Base-by-base conservation (phyloP, 2,888 invertebrate genomes). In the Allophyes oxyacanthae region DNA sequence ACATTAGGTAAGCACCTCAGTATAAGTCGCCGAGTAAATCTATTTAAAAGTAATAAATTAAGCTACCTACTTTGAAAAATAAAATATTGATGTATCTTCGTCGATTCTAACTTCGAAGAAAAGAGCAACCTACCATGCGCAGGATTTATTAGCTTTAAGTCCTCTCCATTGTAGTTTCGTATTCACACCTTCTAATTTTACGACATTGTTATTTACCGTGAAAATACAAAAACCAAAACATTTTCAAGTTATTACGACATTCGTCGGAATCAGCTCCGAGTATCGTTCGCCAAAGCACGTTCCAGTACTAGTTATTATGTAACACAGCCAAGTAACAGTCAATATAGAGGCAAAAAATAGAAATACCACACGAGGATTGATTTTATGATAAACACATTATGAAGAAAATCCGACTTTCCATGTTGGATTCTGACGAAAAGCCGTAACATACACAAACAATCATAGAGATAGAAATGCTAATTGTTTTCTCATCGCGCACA, bases 281-380 rank as follows among this genome's bases (percentile, higher is more conserved):
- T 40, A 32, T 38, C 51, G 40, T 26, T 56, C 13, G 73, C 69
- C 68, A 72, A 69, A 59, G 73, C 76, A 75, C 74, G 72, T 73
- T 62, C 43, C 38, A 15, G 41, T 44, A 37, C 37, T 50, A 42
- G 43, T 42, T 32, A 28, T 6, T 8, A 28, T 4, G 28, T 44
- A 13, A 38, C 15, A 40, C 34, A 41, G 43, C 45, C 20, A 20
- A 33, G 9, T 43, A 54, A 57, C 30, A 55, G 30, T 13, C 37
- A 61, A 56, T 40, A 50, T 13, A 44, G 20, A 49, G 20, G 36
- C 49, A 57, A 46, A 46, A 61, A 59, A 65, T 74, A 56, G 56
- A 52, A 57, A 60, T 51, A 6, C 33, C 28, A 53, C 13, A 40
- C 38, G 10, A 32, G 5, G 9, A 32, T 4, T 25, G 5, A 26